phyloP scores from a whole-genome alignment of 2,113 vertebrate genomes.

The Ictalurus punctatus region DNA sequence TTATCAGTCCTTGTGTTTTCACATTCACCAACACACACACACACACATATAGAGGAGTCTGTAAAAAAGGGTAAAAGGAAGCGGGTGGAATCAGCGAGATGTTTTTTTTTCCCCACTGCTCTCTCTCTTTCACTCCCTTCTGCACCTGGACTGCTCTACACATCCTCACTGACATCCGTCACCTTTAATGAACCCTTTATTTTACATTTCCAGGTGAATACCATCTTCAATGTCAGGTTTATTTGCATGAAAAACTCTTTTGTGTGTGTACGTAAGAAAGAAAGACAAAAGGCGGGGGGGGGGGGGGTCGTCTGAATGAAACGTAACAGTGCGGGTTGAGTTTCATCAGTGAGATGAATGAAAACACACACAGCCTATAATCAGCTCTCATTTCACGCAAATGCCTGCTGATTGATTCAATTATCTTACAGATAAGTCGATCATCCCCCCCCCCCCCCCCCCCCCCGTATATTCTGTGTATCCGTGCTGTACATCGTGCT shows the following conservation, averaged over 20 bases:
- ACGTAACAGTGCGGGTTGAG: background rate
- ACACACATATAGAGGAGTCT: background rate
- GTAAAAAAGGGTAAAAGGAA: conserved; percentile 7
- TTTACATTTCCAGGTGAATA: conserved; percentile 22
- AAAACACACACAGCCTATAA: conserved; percentile 1
- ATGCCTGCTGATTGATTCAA: background rate
- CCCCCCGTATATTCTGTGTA: no score
- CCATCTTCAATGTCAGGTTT: conserved; percentile 7
- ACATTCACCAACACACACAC: background rate
- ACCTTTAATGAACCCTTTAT: conserved; percentile 41
- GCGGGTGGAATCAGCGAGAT: conserved; percentile 9
- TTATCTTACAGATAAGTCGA: background rate
- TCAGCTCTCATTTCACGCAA: background rate
- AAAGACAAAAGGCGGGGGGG: background rate
- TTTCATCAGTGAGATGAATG: background rate
- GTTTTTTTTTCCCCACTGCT: conserved; percentile 1
- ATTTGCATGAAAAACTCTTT: conserved; percentile 18
- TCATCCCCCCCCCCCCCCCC: background rate
- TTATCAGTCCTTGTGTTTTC: background rate
- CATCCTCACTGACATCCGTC: conserved; percentile 18
- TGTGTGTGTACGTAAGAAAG: background rate
- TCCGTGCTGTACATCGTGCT: background rate
- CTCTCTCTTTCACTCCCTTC: conserved; percentile 25
- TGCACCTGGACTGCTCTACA: conserved; percentile 35
- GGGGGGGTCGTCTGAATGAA: background rate